Conservation (phyloP, 1,140 invertebrate species). For the Homalodisca vitripennis region DNA sequence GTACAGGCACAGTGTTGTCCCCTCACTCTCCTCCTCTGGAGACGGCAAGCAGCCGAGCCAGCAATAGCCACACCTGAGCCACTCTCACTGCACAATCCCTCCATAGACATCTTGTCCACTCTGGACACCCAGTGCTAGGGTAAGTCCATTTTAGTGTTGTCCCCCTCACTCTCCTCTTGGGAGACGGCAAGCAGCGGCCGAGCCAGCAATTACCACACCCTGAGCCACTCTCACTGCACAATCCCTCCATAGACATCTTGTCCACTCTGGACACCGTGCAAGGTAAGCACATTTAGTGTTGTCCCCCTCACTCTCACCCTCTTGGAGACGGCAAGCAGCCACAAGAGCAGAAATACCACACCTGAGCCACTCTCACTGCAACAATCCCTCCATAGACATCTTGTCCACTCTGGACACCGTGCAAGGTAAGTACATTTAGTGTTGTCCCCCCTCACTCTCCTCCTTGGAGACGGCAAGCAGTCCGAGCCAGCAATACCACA, state of each 20-base stretch:
- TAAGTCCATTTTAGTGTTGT: constrained; percentile 11
- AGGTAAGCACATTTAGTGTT: constrained; percentile 16
- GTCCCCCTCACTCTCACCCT: constrained; percentile 25
- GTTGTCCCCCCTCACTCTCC: constrained; percentile 21
- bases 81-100: constrained; percentile 14
- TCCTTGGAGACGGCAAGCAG: constrained; percentile 27
- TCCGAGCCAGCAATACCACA: constrained; percentile 14
- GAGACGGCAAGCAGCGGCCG: constrained; percentile 28
- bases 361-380: not conserved
- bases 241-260: constrained; percentile 22
- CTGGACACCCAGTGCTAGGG: constrained; percentile 30
- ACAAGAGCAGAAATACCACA: constrained; percentile 5
- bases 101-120: constrained; percentile 19
- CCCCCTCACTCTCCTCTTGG: constrained; percentile 27
- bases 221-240: not conserved
- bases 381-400: constrained; percentile 14
- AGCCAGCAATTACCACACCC: constrained; percentile 6
- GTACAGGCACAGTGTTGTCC: constrained; percentile 19
- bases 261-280: constrained; percentile 29
- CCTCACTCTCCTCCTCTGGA: constrained; percentile 31
- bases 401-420: constrained; percentile 25
- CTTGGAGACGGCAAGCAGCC: constrained; percentile 31
- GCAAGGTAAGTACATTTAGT: constrained; percentile 16
- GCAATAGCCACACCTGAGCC: constrained; percentile 12
- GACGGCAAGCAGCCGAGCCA: constrained; percentile 17